These are phyloP conservation scores for Caracal caracal DNA, from an alignment of 2,113 vertebrate species.

Conservation along the genomic window DNA sequence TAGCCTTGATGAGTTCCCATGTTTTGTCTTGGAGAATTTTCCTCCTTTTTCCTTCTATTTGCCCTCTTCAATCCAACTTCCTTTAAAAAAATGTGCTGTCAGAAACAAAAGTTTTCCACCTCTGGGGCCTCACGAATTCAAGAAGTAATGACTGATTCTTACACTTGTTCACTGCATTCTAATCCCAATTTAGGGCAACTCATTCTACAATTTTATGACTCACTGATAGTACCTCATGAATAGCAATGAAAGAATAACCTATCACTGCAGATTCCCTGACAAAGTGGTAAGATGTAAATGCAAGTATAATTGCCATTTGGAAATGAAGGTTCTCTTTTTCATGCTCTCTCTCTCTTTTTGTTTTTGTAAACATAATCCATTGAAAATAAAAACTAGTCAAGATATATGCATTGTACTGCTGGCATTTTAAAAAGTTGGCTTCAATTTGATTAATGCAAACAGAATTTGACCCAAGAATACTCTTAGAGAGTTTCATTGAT, in stretches of 20 bases:
- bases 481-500: not conserved
- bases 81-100: not conserved
- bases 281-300: constrained; percentile 37
- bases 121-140: not conserved
- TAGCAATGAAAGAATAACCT: constrained; percentile 34
- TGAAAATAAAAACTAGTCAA: constrained; percentile 60
- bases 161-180: not conserved
- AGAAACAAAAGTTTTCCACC: not conserved
- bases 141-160: not conserved
- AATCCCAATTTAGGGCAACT: constrained; percentile 31
- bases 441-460: not conserved
- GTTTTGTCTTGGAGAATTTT: not conserved
- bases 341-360: not conserved
- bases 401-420: not conserved
- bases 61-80: not conserved
- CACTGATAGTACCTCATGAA: not conserved
- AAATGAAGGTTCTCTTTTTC: not conserved
- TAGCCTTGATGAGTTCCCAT: not conserved
- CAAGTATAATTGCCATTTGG: constrained; percentile 53
- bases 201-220: constrained; percentile 45
- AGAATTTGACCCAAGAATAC: not conserved
- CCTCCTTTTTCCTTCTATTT: not conserved
- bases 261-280: not conserved
- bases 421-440: not conserved
- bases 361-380: not conserved